phyloP scores from a whole-genome alignment of 1,140 invertebrate genomes.

The Metopolophium dirhodum region DNA sequence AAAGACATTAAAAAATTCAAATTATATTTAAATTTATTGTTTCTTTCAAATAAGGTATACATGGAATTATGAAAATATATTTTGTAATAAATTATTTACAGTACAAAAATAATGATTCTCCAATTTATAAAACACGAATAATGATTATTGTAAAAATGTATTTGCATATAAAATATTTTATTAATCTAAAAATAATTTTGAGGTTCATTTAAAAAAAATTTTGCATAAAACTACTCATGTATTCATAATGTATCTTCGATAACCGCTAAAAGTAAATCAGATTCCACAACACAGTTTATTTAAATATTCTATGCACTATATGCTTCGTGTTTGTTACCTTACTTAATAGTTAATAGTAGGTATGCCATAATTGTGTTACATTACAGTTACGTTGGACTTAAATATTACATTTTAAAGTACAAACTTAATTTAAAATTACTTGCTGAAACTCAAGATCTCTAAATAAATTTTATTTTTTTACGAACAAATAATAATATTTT shows the following conservation, averaged over 20 bases:
- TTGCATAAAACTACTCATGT: not conserved
- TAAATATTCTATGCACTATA: not conserved
- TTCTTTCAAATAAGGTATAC: not conserved
- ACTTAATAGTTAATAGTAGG: not conserved
- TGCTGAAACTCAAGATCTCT: not conserved
- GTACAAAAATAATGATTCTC: not conserved
- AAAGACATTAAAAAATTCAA: not conserved
- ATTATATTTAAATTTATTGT: not conserved
- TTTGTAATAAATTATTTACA: not conserved
- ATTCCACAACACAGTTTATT: not conserved
- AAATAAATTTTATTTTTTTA: not conserved
- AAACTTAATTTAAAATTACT: not conserved
- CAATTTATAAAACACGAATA: not conserved
- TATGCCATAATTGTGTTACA: not conserved
- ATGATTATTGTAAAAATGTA: not conserved
- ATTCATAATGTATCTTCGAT: not conserved
- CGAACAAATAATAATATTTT: not conserved
- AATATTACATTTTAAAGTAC: not conserved
- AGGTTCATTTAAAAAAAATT: not conserved
- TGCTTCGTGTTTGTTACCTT: not conserved
- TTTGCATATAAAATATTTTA: conserved; percentile 13
- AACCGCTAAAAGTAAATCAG: not conserved
- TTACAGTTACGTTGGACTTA: not conserved
- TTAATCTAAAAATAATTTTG: not conserved
- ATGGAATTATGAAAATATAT: not conserved